These are phyloP conservation scores for Zaprionus taronus DNA, from an alignment of 1,140 invertebrate species.

Conservation along the genomic window DNA sequence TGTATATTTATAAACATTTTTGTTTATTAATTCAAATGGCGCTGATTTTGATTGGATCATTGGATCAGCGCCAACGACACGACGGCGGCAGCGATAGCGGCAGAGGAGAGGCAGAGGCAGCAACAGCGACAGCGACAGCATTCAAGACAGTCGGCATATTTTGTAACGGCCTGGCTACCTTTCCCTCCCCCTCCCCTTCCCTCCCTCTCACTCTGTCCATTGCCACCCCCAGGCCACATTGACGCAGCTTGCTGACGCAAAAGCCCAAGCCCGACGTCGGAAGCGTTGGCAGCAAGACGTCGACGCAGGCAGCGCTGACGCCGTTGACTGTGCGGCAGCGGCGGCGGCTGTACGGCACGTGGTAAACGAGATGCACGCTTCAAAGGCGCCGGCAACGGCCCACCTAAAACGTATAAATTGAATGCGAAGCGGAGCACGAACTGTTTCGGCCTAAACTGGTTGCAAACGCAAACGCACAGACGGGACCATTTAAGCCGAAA, in stretches of 20 bases:
- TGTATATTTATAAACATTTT: conserved; percentile 68
- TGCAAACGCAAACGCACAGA: conserved; percentile 72
- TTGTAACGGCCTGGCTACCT: conserved; percentile 33
- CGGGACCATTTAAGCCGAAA: conserved; percentile 80
- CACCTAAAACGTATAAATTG: conserved; percentile 70
- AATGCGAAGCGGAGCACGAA: conserved; percentile 48
- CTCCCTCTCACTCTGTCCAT: neutral
- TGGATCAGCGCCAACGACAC: conserved; percentile 33
- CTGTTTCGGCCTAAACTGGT: conserved; percentile 65
- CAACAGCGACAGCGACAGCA: neutral
- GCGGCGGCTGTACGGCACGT: conserved; percentile 66
- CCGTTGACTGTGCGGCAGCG: conserved; percentile 16
- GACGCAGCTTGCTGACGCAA: conserved; percentile 28
- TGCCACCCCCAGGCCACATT: neutral
- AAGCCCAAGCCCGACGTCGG: conserved; percentile 26
- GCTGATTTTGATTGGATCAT: conserved; percentile 75
- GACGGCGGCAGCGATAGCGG: neutral
- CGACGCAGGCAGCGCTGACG: neutral
- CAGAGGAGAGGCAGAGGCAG: neutral
- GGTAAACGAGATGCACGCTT: conserved; percentile 77
- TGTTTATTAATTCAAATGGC: conserved; percentile 81
- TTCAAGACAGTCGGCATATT: conserved; percentile 28
- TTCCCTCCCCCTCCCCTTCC: neutral
- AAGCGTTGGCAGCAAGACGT: neutral
- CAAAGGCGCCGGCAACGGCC: conserved; percentile 77